These are phyloP conservation scores for Nasua narica DNA, from an alignment of 2,797 vertebrate species.

Conservation along the genomic window DNA sequence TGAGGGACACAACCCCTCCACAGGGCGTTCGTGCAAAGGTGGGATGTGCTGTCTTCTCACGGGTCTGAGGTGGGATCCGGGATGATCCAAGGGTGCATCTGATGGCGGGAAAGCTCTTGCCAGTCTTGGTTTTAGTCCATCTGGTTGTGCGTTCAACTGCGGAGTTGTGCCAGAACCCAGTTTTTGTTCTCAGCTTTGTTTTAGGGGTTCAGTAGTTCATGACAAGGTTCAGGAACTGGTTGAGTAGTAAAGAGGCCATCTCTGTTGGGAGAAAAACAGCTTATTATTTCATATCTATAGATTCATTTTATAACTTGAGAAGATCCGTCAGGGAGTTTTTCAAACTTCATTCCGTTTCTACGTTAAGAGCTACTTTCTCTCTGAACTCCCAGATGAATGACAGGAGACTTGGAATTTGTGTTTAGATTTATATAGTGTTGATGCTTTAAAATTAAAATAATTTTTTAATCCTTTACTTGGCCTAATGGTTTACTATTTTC, in stretches of 20 bases:
- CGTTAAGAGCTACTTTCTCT: constrained; percentile 60
- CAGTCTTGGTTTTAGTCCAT: background rate
- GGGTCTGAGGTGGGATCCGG: background rate
- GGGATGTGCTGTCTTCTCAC: constrained; percentile 37
- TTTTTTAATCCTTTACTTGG: constrained; percentile 78
- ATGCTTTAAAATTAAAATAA: constrained; percentile 80
- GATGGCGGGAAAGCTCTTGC: constrained; percentile 7
- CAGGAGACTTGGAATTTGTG: constrained; percentile 75
- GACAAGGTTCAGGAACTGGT: constrained; percentile 54
- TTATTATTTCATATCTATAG: background rate
- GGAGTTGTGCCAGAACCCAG: constrained; percentile 1
- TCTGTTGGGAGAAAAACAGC: background rate
- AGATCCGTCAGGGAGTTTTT: background rate
- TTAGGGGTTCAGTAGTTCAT: background rate
- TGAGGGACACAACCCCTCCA: constrained; percentile 6
- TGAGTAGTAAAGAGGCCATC: background rate
- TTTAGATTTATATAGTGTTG: constrained; percentile 76
- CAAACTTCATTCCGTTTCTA: constrained; percentile 68
- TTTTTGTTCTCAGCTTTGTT: constrained; percentile 22
- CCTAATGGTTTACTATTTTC: constrained; percentile 83
- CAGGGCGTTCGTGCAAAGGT: background rate
- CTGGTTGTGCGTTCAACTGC: background rate
- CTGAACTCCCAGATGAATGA: constrained; percentile 66
- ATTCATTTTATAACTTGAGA: background rate
- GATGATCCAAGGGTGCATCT: background rate